A percentile compares a stretch with the other conserved stretches of the same genome.
Evolutionary conservation across 2,113 vertebrate genomes (phyloP).

Genomic region (Calidris pugnax): DNA sequence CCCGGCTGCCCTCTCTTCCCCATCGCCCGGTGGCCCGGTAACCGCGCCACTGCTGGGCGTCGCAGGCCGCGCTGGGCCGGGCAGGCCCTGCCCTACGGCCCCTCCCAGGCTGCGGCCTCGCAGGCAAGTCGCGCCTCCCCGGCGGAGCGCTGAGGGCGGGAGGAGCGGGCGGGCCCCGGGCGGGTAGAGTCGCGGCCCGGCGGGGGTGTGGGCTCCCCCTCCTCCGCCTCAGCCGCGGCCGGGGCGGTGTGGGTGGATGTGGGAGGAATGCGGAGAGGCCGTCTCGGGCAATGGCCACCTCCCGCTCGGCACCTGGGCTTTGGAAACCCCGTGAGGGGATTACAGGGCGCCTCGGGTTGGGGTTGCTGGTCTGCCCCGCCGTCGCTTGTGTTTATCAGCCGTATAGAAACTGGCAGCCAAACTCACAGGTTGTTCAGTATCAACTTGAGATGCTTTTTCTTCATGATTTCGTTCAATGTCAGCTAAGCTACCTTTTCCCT

Average conservation of each 20-base stretch:
- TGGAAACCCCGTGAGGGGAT: neutral
- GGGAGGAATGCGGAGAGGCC: neutral
- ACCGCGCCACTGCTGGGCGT: neutral
- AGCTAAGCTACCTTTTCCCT: neutral
- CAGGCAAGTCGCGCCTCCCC: constrained; percentile 3
- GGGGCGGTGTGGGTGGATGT: rapidly evolving
- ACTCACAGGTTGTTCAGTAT: rapidly evolving
- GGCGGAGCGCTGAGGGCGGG: neutral
- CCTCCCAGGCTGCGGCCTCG: neutral
- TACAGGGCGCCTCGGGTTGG: neutral
- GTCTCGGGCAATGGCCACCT: too few species aligned
- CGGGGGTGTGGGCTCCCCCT: neutral
- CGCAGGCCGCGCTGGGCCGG: neutral
- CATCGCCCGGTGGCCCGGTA: neutral
- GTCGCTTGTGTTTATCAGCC: rapidly evolving
- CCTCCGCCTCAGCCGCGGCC: too few species aligned
- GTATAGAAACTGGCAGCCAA: neutral
- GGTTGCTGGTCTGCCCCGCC: too few species aligned
- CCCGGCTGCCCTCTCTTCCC: too few species aligned
- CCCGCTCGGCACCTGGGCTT: neutral
- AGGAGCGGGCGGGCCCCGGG: neutral
- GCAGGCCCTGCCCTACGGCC: neutral
- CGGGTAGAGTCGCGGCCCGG: neutral
- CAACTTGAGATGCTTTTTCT: neutral
- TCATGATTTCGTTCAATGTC: neutral